Base-by-base conservation (phyloP, 2,888 invertebrate species). In the Agapostemon virescens region DNA sequence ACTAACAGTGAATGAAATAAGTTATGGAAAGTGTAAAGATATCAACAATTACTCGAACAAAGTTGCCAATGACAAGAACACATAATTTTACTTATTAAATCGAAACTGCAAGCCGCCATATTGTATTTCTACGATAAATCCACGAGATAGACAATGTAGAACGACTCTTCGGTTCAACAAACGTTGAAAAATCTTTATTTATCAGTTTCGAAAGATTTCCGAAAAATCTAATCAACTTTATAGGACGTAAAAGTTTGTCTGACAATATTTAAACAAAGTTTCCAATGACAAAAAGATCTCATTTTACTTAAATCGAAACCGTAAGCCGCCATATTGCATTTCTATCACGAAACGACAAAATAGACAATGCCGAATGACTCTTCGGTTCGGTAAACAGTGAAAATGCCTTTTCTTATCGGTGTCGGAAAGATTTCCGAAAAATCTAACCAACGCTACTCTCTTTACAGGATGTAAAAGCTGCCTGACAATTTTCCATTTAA, bases 401-500 rank as follows among this genome's bases (percentile, higher is more conserved):
- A 49, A 49, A 11, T n/a, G 11, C n/a, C 49, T 3, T 40, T 9
- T 9, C n/a, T 49, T n/a, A 49, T 49, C 49, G n/a, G n/a, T 11
- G 2, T 3, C 49, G 1, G 1, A n/a, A 45, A 45, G 45, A 49
- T 49, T n/a, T 49, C 49, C 9, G 0, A 0, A 2, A 9, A 49
- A n/a, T 9, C 49, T 49, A 11, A n/a, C 11, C 49, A 11, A 1
- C n/a, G n/a, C 3, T 49, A 2, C 11, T 26, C 26, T 15, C 13
- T 15, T 15, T 23, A n/a, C n/a, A n/a, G n/a, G n/a, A n/a, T 13
- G 0, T n/a, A 80, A 64, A 69, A 80, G 71, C 72, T 20, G 70
- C 26, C 69, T 70, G 26, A 20, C 67, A 45, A 45, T 79, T 81
- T 81, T 71, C 72, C 49, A 7, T 49, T 49, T 20, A 4, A 76